These are phyloP conservation scores for Sarcophaga subvicina DNA, from an alignment of 2,888 invertebrate genomes.

Conservation along the genomic window DNA sequence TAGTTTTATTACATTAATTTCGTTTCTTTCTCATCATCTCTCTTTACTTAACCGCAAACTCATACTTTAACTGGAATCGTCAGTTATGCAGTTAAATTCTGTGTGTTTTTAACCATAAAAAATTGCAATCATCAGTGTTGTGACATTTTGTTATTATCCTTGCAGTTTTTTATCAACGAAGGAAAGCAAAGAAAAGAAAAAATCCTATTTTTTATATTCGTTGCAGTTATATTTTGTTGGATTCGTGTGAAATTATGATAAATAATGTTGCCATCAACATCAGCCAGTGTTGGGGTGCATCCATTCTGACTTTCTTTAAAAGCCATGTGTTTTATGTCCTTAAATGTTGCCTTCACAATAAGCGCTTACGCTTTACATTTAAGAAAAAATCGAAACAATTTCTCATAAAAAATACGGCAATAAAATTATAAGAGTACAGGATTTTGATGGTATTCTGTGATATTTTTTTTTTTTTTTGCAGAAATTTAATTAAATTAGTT, in stretches of 20 bases:
- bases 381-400: background rate
- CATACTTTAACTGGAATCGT: conserved; percentile 20
- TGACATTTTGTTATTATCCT: conserved; percentile 66
- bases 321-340: conserved; percentile 61
- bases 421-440: conserved; percentile 63
- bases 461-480: conserved; percentile 40
- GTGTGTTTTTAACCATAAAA: conserved; percentile 64
- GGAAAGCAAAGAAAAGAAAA: conserved; percentile 16
- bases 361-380: conserved; percentile 41
- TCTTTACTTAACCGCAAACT: conserved; percentile 15
- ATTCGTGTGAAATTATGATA: conserved; percentile 72
- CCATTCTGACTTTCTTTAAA: conserved; percentile 37
- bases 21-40: conserved; percentile 30
- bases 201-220: conserved; percentile 1
- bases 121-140: conserved; percentile 69
- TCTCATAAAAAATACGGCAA: conserved; percentile 36
- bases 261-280: conserved; percentile 58
- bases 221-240: conserved; percentile 58
- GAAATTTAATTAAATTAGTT: conserved; percentile 70
- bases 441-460: conserved; percentile 60
- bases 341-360: conserved; percentile 21
- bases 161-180: conserved; percentile 46
- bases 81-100: conserved; percentile 9
- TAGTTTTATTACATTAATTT: conserved; percentile 66
- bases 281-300: conserved; percentile 17